A percentile compares a stretch with the other conserved stretches of the same genome.
phyloP scores from a whole-genome alignment of 1,140 invertebrate genomes.

The Dolichoris vasculosae region DNA sequence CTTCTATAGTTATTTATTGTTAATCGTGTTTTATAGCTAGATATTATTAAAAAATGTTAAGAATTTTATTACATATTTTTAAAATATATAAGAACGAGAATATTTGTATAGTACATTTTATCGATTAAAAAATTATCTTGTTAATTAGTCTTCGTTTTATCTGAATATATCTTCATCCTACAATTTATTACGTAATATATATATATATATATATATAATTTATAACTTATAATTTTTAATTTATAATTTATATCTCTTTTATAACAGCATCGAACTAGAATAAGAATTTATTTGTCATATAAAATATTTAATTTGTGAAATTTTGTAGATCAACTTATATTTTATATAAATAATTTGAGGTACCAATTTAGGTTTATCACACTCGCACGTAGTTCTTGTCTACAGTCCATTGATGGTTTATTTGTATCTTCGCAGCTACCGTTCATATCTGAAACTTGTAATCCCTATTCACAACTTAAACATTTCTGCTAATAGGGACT shows the following conservation, averaged over 20 bases:
- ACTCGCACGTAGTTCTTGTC: not conserved
- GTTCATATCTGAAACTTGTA: not conserved
- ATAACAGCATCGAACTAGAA: not conserved
- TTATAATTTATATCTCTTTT: not conserved
- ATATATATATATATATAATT: too few species aligned
- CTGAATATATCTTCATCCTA: not conserved
- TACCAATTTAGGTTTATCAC: not conserved
- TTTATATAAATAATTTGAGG: not conserved
- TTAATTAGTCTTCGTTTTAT: not conserved
- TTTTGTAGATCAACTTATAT: not conserved
- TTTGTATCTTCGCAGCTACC: slow-evolving; percentile 2
- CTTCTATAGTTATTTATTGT: not conserved
- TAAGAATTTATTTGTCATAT: not conserved
- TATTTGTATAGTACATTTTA: not conserved
- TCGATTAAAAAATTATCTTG: not conserved
- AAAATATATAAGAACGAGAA: not conserved
- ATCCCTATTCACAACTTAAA: not conserved
- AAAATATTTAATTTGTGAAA: not conserved
- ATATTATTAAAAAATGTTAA: not conserved
- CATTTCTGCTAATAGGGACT: not conserved
- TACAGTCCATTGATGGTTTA: not conserved
- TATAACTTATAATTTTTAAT: too few species aligned
- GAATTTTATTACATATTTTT: not conserved
- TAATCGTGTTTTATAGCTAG: not conserved
- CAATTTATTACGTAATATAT: not conserved